Conservation (phyloP, 2,113 vertebrate genomes). For the Peromyscus maniculatus region DNA sequence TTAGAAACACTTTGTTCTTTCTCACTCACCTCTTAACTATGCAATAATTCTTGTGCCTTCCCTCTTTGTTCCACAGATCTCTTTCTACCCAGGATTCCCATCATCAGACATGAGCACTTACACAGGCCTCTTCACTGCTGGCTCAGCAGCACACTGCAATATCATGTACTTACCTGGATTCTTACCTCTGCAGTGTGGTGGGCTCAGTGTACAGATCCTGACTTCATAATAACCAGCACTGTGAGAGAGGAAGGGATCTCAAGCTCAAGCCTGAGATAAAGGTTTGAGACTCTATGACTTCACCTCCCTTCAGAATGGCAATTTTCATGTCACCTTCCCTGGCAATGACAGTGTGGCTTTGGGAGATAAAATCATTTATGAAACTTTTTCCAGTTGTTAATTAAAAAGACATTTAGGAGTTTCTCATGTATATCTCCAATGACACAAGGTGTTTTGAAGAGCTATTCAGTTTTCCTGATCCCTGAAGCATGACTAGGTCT, state of each 20-base stretch:
- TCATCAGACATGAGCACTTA: background rate
- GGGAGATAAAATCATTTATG: background rate
- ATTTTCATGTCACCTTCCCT: background rate
- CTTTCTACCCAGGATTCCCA: background rate
- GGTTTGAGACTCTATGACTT: background rate
- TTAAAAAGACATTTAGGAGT: background rate
- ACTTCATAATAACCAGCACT: no score
- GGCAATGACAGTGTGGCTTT: background rate
- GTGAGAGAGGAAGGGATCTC: background rate
- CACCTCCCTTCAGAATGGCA: background rate
- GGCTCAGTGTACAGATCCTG: background rate
- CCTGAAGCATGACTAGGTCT: background rate
- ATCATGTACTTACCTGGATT: background rate
- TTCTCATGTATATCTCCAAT: background rate
- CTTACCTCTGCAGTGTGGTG: background rate
- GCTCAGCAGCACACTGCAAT: background rate
- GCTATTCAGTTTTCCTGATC: background rate
- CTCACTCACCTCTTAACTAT: no score
- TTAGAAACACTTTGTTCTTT: background rate
- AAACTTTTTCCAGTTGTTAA: background rate
- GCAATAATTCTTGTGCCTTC: background rate
- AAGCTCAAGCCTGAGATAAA: background rate
- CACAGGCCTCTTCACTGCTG: background rate
- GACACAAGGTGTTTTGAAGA: background rate
- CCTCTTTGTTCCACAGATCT: background rate